Base-by-base conservation (phyloP, 2,797 vertebrate genomes). In the Gila robusta region DNA sequence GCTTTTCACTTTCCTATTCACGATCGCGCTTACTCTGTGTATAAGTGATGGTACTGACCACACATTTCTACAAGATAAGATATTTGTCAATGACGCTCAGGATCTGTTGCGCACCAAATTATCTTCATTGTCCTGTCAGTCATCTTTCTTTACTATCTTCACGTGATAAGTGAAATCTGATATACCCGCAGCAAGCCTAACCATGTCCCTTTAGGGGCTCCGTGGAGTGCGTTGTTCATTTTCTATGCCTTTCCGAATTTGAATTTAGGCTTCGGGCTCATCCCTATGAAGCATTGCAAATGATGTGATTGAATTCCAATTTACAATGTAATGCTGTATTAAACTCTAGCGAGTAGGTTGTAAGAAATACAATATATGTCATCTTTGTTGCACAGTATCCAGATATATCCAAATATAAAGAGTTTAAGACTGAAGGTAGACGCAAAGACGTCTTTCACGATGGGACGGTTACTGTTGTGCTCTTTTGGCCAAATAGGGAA, bases 401-500 rank as follows among this genome's bases (percentile, higher is more conserved):
- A 77, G 37, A 54, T 54, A 49, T 49, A 32, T 32, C 5, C 2
- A 54, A 8, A 47, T 17, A 21, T 41, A 41, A 71, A 16, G 37
- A n/a, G 69, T 72, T 52, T 32, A 32, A 4, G 19, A 23, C 17
- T 6, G 1, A 14, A n/a, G 12, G 32, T 12, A 59, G 21, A 59
- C 21, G 2, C 11, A 2, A 1, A n/a, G n/a, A 19, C 23, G 7
- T 35, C 78, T 14, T 80, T 49, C 2, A 5, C 26, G 0, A 21
- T 32, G 39, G 66, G 41, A 54, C 17, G 84, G 86, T 52, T 32
- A 35, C 19, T 84, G 79, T 92, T 93, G 93, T 94, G 90, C 32
- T 41, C 19, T 54, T 70, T 78, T 91, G 94, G 93, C 81, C 86
- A 88, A 90, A 91, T 90, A 91, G 87, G 86, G 89, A 93, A 73